Conservation (phyloP, 2,888 invertebrate species). For the Diadegma fenestrale region DNA sequence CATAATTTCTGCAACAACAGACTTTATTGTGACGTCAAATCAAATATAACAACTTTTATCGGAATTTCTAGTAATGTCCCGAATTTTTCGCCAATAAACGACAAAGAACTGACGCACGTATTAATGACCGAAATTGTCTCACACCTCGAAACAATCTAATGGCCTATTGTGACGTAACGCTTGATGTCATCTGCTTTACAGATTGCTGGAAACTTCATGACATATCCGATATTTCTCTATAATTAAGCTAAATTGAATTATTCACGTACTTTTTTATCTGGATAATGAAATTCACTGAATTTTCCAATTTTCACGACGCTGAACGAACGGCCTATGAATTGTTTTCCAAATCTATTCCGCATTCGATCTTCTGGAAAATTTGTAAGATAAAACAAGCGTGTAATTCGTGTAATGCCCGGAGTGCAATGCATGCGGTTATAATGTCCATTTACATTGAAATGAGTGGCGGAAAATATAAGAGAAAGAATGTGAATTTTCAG, state of each 20-base stretch:
- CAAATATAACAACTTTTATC: not conserved
- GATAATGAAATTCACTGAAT: not conserved
- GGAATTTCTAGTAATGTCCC: not conserved
- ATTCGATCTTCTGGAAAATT: not conserved
- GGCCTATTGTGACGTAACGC: not conserved
- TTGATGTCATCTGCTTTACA: too few relatives aligned
- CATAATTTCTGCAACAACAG: not conserved
- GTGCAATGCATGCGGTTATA: too few relatives aligned
- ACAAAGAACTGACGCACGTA: not conserved
- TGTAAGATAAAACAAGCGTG: not conserved
- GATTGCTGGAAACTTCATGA: not conserved
- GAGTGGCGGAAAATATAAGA: not conserved
- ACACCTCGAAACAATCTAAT: not conserved
- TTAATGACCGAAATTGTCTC: not conserved
- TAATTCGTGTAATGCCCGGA: not conserved
- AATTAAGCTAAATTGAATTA: not conserved
- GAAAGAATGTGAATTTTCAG: slow-evolving; percentile 24
- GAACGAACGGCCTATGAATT: not conserved
- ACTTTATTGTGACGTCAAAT: not conserved
- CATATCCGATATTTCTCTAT: not conserved
- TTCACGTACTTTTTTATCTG: not conserved
- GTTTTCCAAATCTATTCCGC: not conserved
- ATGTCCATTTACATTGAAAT: slow-evolving; percentile 8
- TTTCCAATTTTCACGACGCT: too few relatives aligned
- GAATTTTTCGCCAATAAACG: not conserved